Base-by-base conservation (phyloP, 2,888 invertebrate species). In the Caenorhabditis plicata region DNA sequence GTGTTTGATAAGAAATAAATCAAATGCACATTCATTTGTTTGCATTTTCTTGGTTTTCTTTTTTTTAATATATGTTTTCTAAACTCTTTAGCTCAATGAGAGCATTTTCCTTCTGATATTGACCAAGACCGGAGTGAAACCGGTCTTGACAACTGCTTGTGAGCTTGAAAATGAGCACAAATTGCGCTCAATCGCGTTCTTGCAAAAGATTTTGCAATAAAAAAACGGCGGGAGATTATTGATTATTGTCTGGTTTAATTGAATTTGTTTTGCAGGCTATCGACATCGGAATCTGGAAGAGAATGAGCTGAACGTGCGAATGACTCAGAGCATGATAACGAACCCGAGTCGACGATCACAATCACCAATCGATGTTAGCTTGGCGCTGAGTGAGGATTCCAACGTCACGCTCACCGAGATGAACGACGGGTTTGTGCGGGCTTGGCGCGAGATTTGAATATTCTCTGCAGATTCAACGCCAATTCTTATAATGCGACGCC, bases 361-460 rank as follows among this genome's bases (percentile, higher is more conserved):
- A 35, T 60, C 60, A 29, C 60, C 60, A 2, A 19, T 63, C 19
- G 62, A 63, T 40, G 49, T 56, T 15, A 63, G 62, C 35, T 38
- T 63, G 35, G 55, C 62, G 15, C 44, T 63, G 29, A 63, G 62
- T 38, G 62, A 63, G 38, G 62, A 57, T 46, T 63, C 62, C n/a
- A 56, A 56, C 9, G 52, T 56, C 9, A 63, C 62, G 3, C 52
- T 63, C 8, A 63, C 62, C 4, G 62, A 55, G 33, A 17, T 55
- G 4, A 62, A 56, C 33, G 51, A 63, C 26, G 39, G 50, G 54
- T 51, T 5, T n/a, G 13, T 15, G 23, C 22, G 5, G 15, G 5
- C 15, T 17, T 26, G 7, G 35, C 38, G 2, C 39, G 25, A 31
- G 27, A 32, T 15, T 7, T 3, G 23, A n/a, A n/a, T n/a, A n/a